Base-by-base conservation (phyloP, 2,797 vertebrate genomes). In the Antennarius maculatus region DNA sequence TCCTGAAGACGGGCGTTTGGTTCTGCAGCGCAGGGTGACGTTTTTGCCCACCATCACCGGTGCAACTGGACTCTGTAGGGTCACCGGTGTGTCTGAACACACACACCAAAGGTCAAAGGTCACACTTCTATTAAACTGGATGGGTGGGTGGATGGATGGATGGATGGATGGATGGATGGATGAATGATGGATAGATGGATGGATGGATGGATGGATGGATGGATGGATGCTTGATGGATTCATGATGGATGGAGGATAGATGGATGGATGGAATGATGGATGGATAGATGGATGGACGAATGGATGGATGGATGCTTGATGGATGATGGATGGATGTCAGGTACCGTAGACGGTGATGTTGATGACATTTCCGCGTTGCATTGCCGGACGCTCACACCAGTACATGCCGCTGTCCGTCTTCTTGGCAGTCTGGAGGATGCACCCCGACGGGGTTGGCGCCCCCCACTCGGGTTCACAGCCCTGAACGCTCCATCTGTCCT, bases 351-450 rank as follows among this genome's bases (percentile, higher is more conserved):
- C 41, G 0, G 4, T 55, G 50, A 86, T 34, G 34, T 34, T 42
- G 66, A 66, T 39, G 0, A 64, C 58, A 76, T 74, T 79, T 66
- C 78, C 83, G 6, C 74, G 76, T 29, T 57, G 67, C 28, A 6
- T 46, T 0, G 54, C 1, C 0, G 15, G 4, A 13, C 69, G 69
- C 58, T 82, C 71, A 0, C 85, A 86, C 82, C 85, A 86, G 76
- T 86, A 84, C 13, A 54, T 3, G 0, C 34, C 75, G 14, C 63
- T 81, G 74, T 84, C 71, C 0, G 5, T 1, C 7, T 3, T 27
- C 51, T 81, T 83, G 46, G 28, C 9, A 0, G 31, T 62, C 0
- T 5, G 0, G 12, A 86, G 0, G 7, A 0, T 0, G 29, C 82
- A 84, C 56, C 47, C 46, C 0, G 2, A 17, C 5, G 6, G 0